Percentiles rank a stretch among this genome's conserved stretches.
Evolutionary conservation across 2,797 vertebrate genomes (phyloP).

Genomic region (Takifugu ocellatus): DNA sequence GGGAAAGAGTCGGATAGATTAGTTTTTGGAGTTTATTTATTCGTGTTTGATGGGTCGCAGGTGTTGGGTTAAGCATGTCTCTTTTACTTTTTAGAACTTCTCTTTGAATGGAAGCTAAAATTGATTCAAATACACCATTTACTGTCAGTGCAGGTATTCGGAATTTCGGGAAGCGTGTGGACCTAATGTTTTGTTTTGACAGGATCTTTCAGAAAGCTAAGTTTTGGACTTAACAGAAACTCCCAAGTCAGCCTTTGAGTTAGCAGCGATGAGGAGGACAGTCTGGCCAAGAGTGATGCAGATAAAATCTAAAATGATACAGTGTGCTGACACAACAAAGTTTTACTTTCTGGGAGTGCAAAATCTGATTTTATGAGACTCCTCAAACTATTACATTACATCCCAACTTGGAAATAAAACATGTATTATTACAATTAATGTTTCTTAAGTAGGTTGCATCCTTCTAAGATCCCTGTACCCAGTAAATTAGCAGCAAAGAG

Average conservation of each 20-base stretch:
- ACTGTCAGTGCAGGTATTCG: slow-evolving; percentile 13
- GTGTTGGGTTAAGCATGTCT: slow-evolving; percentile 25
- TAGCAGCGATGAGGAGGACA: slow-evolving; percentile 23
- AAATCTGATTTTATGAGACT: no score
- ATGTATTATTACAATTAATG: no score
- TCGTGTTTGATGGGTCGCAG: slow-evolving; percentile 15
- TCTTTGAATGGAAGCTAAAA: slow-evolving; percentile 5
- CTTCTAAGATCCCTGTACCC: background rate
- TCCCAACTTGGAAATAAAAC: no score
- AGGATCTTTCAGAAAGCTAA: slow-evolving; percentile 30
- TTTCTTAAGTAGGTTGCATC: no score
- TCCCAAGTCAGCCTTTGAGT: slow-evolving; percentile 38
- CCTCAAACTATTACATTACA: no score
- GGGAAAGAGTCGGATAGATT: slow-evolving; percentile 18
- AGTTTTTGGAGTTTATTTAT: slow-evolving; percentile 13
- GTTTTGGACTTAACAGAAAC: slow-evolving; percentile 23
- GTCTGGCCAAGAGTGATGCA: slow-evolving; percentile 6
- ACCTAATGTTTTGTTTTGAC: slow-evolving; percentile 22
- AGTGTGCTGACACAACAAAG: slow-evolving; percentile 40
- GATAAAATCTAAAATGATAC: slow-evolving; percentile 23
- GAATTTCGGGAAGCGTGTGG: slow-evolving; percentile 16
- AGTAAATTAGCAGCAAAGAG: background rate
- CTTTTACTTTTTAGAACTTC: slow-evolving; percentile 11
- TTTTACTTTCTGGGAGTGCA: background rate
- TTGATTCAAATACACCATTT: no score